These are phyloP conservation scores for Drosophila ficusphila DNA, from an alignment of 1,140 invertebrate species.

Conservation along the genomic window DNA sequence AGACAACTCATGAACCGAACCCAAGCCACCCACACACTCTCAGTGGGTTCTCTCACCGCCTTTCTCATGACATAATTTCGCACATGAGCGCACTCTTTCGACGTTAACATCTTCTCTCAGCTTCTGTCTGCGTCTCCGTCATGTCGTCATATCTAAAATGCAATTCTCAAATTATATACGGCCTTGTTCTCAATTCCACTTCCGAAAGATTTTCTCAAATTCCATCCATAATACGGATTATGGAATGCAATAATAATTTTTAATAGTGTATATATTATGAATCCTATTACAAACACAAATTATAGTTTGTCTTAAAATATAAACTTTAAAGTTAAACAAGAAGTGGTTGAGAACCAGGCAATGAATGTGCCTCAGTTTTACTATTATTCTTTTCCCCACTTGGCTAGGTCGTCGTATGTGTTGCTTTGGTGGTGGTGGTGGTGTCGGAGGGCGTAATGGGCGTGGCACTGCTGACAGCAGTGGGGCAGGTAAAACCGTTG, in stretches of 20 bases:
- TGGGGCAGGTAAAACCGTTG: constrained; percentile 55
- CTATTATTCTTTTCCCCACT: constrained; percentile 5
- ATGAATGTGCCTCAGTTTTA: not conserved
- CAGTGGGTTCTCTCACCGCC: constrained; percentile 7
- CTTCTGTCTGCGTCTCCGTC: constrained; percentile 30
- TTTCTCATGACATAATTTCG: constrained; percentile 63
- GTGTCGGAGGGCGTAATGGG: constrained; percentile 45
- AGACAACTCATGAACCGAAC: not conserved
- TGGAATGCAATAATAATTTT: not conserved
- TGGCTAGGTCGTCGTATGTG: constrained; percentile 73
- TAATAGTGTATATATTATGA: too few species aligned
- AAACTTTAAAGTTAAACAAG: not conserved
- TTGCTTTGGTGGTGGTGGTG: constrained; percentile 69
- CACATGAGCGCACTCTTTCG: constrained; percentile 46
- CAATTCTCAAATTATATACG: constrained; percentile 33
- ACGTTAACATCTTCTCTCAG: constrained; percentile 18
- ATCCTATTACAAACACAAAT: not conserved
- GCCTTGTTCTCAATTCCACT: constrained; percentile 33
- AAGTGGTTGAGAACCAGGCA: not conserved
- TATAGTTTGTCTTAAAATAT: too few species aligned
- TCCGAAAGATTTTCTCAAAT: constrained; percentile 12
- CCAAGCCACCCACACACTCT: constrained; percentile 12
- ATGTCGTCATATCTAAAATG: constrained; percentile 29
- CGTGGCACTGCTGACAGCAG: constrained; percentile 47
- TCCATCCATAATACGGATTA: not conserved